Conservation (phyloP, 37 sponge, comb jelly and placozoan genomes). For the Amphimedon queenslandica region DNA sequence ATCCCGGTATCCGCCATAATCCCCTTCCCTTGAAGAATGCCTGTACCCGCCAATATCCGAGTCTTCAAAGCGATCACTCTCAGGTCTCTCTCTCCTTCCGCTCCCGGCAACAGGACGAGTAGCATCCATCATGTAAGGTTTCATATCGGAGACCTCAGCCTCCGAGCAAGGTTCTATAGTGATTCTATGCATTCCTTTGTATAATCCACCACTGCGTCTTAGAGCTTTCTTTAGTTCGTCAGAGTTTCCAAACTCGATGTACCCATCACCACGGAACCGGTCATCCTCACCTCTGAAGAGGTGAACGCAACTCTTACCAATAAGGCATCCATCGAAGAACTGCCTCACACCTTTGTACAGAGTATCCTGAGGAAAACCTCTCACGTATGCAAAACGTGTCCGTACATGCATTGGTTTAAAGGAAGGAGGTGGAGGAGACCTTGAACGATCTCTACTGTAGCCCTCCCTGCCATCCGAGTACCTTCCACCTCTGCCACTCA, state of each 20-base stretch:
- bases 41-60: neutral
- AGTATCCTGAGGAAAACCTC: constrained; percentile 39
- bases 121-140: neutral
- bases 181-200: constrained; percentile 17
- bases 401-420: too few relatives aligned
- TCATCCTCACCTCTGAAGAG: constrained; percentile 20
- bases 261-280: constrained; percentile 57
- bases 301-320: constrained; percentile 35
- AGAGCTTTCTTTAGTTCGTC: constrained; percentile 37
- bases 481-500: neutral
- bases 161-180: constrained; percentile 34
- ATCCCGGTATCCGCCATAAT: neutral
- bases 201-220: constrained; percentile 23
- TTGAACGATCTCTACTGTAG: constrained; percentile 14
- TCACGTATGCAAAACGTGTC: constrained; percentile 40
- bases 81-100: neutral
- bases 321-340: constrained; percentile 34
- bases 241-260: constrained; percentile 31
- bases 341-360: constrained; percentile 57
- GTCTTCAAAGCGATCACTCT: neutral
- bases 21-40: neutral
- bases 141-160: constrained; percentile 26
- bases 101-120: neutral
- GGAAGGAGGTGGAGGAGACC: neutral
- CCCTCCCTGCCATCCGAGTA: neutral